These are phyloP conservation scores for Agriopis aurantiaria DNA, from an alignment of 2,888 invertebrate species.

Conservation along the genomic window DNA sequence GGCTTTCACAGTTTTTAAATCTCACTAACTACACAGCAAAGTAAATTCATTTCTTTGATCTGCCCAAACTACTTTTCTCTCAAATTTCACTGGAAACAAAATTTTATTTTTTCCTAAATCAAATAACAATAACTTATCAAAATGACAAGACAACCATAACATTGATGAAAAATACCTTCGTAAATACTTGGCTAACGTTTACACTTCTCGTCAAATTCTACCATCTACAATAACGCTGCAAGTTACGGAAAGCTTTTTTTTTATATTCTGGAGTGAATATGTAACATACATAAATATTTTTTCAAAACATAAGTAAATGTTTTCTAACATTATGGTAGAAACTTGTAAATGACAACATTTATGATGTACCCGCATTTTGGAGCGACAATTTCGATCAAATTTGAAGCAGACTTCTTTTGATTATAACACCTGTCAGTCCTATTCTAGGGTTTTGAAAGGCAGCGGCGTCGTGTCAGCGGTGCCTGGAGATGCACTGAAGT, in stretches of 20 bases:
- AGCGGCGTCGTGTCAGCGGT: conserved; percentile 66
- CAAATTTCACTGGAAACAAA: conserved; percentile 37
- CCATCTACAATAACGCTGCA: conserved; percentile 11
- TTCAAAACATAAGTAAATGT: conserved; percentile 7
- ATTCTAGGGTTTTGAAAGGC: conserved; percentile 79
- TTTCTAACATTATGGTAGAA: conserved; percentile 14
- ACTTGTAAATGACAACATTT: conserved; percentile 31
- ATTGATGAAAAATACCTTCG: conserved; percentile 26
- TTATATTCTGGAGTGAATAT: background rate
- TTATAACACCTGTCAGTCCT: conserved; percentile 33
- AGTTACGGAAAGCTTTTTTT: conserved; percentile 6
- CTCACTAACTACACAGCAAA: conserved; percentile 46
- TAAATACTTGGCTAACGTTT: conserved; percentile 16
- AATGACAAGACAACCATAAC: conserved; percentile 33
- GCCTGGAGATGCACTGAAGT: conserved; percentile 66
- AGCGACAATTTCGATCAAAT: conserved; percentile 3
- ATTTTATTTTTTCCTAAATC: conserved; percentile 34
- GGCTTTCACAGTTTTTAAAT: conserved; percentile 64
- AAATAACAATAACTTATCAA: conserved; percentile 47
- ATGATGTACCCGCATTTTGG: conserved; percentile 6
- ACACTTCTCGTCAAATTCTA: conserved; percentile 35
- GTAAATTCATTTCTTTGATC: conserved; percentile 24
- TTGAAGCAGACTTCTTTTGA: conserved; percentile 9
- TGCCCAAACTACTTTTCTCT: conserved; percentile 25
- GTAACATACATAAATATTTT: background rate